Percentiles rank a stretch among this genome's conserved stretches.
phyloP scores from a whole-genome alignment of 2,888 invertebrate species.

The Apomyelois bistriatella region DNA sequence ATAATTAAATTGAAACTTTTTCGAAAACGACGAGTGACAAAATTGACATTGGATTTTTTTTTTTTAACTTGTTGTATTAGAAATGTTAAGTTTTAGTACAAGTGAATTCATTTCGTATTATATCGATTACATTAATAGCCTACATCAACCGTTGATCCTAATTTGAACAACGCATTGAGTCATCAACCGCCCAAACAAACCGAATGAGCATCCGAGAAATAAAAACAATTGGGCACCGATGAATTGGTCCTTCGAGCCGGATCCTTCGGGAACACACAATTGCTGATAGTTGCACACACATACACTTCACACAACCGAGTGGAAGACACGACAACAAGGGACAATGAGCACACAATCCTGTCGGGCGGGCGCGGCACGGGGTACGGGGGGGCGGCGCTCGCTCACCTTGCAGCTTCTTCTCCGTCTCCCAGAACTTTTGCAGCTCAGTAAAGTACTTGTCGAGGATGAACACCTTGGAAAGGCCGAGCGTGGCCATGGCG shows the following conservation, averaged over 20 bases:
- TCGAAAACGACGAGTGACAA: too few relatives aligned
- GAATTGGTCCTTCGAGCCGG: slow-evolving; percentile 13
- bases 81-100: not conserved
- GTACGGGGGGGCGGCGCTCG: slow-evolving; percentile 24
- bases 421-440: slow-evolving; percentile 98
- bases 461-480: slow-evolving; percentile 97
- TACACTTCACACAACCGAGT: slow-evolving; percentile 13
- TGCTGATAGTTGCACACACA: slow-evolving; percentile 13
- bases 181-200: not conserved
- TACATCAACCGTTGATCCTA: not conserved
- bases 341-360: slow-evolving; percentile 26
- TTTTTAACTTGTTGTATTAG: too few relatives aligned
- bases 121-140: not conserved
- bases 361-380: slow-evolving; percentile 19
- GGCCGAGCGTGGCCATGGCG: slow-evolving; percentile 96
- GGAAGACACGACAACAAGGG: slow-evolving; percentile 42
- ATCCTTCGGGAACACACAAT: slow-evolving; percentile 9
- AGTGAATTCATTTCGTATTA: not conserved
- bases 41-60: too few relatives aligned
- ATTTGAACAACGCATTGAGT: not conserved
- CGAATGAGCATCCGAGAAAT: not conserved
- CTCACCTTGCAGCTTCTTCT: slow-evolving; percentile 97
- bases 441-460: slow-evolving; percentile 98
- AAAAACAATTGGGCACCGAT: not conserved
- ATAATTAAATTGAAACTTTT: too few relatives aligned